Conservation (phyloP, 2,888 invertebrate genomes). For the Cetonia aurata region DNA sequence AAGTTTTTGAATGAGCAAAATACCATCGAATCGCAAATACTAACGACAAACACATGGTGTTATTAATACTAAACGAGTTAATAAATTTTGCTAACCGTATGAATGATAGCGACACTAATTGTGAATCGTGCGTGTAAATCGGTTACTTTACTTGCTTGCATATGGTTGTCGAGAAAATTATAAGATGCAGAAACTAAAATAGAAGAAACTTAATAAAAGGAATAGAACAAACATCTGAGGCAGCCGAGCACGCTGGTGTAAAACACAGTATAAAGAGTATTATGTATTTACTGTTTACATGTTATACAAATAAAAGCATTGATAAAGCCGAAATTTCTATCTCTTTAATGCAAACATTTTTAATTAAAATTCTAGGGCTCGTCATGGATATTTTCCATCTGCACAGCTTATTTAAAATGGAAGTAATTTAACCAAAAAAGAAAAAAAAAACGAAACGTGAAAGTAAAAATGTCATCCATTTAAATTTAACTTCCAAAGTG, state of each 20-base stretch:
- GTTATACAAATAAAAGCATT: too few relatives aligned
- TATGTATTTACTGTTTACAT: too few relatives aligned
- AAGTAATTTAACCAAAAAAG: constrained; percentile 17
- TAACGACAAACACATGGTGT: constrained; percentile 31
- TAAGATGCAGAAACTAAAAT: constrained; percentile 18
- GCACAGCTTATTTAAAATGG: constrained; percentile 2
- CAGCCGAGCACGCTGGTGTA: too few relatives aligned
- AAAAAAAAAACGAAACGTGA: constrained; percentile 6
- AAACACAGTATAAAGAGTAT: too few relatives aligned
- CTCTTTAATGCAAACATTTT: too few relatives aligned
- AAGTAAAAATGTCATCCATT: constrained; percentile 36
- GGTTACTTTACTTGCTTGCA: constrained; percentile 27
- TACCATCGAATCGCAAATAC: constrained; percentile 13
- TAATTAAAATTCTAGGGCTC: too few relatives aligned
- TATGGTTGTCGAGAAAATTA: constrained; percentile 15
- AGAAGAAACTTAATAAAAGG: background rate
- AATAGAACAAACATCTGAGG: too few relatives aligned
- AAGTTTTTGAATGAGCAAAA: constrained; percentile 19
- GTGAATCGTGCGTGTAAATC: constrained; percentile 38
- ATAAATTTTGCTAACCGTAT: constrained; percentile 32
- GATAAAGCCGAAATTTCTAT: too few relatives aligned
- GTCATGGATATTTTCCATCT: background rate
- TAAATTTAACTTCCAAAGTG: constrained; percentile 37
- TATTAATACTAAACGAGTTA: constrained; percentile 34
- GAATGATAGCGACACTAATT: constrained; percentile 38